phyloP scores from a whole-genome alignment of 30 jellyfish, hydroid and myxozoan genomes.

The Morbakka virulenta region DNA sequence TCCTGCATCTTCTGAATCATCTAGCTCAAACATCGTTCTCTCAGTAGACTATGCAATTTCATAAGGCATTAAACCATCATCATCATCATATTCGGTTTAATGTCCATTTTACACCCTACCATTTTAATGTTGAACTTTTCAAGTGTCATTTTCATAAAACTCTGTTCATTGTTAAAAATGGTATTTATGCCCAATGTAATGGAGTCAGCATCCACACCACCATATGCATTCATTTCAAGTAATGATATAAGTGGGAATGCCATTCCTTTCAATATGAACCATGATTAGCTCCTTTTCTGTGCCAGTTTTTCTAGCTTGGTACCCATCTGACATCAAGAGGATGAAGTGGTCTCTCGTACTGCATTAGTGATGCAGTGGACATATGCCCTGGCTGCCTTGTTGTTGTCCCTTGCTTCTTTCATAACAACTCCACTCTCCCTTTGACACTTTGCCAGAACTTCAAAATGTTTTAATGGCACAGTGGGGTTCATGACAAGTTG shows the following conservation, averaged over 20 bases:
- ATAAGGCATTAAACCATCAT: too few relatives aligned
- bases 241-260: conserved; percentile 52
- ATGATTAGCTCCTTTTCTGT: conserved; percentile 36
- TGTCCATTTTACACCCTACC: too few relatives aligned
- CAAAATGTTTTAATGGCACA: conserved; percentile 39
- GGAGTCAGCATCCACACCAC: too few relatives aligned
- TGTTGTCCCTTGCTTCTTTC: conserved; percentile 23
- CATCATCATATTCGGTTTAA: too few relatives aligned
- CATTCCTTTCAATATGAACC: conserved; percentile 52
- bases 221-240: too few relatives aligned
- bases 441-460: conserved; percentile 36
- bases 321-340: conserved; percentile 20
- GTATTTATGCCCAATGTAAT: too few relatives aligned
- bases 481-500: conserved; percentile 32
- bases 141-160: conserved; percentile 30
- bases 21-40: conserved; percentile 28
- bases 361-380: conserved; percentile 41
- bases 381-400: background rate
- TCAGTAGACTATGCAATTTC: conserved; percentile 16
- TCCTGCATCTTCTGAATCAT: conserved; percentile 38
- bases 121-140: conserved; percentile 1
- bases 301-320: conserved; percentile 55
- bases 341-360: conserved; percentile 38
- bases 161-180: too few relatives aligned
- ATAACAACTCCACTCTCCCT: conserved; percentile 23